These are phyloP conservation scores for Raphicerus campestris DNA, from an alignment of 2,113 vertebrate species.

Conservation along the genomic window DNA sequence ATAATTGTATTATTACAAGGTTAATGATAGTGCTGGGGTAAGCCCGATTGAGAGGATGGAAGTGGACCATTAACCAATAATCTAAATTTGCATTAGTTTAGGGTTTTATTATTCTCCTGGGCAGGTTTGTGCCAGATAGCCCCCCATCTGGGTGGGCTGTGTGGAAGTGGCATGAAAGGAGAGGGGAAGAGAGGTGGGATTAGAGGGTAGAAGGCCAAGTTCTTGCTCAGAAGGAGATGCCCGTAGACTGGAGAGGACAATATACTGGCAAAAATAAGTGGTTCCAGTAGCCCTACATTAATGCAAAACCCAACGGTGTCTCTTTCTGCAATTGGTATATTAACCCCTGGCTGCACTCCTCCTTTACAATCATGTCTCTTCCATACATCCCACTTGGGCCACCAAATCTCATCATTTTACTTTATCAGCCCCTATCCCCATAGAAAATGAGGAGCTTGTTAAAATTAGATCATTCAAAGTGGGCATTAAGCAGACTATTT, in stretches of 20 bases:
- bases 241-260: neutral
- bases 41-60: neutral
- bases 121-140: neutral
- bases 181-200: neutral
- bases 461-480: neutral
- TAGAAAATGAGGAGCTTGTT: neutral
- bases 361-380: neutral
- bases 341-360: neutral
- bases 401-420: neutral
- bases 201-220: neutral
- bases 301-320: neutral
- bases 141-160: fast-evolving
- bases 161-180: neutral
- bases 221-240: neutral
- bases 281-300: neutral
- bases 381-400: neutral
- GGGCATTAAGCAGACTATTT: neutral
- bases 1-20: neutral
- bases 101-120: neutral
- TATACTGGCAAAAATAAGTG: neutral
- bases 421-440: neutral
- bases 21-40: neutral
- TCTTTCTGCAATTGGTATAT: neutral
- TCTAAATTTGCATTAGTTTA: neutral
- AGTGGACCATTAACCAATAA: neutral